phyloP scores from a whole-genome alignment of 2,888 invertebrate genomes.

The Ectemnius lituratus region DNA sequence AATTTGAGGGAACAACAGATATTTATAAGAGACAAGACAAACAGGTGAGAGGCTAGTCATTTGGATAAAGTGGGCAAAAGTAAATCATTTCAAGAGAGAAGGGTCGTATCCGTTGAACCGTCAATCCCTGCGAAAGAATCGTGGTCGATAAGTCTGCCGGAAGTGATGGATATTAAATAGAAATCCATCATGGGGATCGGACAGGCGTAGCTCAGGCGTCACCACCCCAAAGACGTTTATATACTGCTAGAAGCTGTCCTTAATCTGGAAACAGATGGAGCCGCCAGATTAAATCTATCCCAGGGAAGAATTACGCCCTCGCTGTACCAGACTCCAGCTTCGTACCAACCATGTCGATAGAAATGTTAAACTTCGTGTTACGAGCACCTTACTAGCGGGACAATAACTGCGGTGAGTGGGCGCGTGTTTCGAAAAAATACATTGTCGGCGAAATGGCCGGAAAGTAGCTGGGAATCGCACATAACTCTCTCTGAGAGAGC shows the following conservation, averaged over 20 bases:
- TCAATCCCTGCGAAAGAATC: constrained; percentile 49
- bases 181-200: constrained; percentile 58
- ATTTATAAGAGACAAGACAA: too few relatives aligned
- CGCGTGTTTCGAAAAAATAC: constrained; percentile 8
- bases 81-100: neutral
- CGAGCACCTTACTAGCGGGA: neutral
- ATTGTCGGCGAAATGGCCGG: constrained; percentile 24
- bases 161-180: constrained; percentile 63
- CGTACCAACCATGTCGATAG: too few relatives aligned
- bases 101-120: constrained; percentile 41
- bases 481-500: constrained; percentile 11
- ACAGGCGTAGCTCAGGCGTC: constrained; percentile 31
- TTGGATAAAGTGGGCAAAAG: too few relatives aligned
- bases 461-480: constrained; percentile 13
- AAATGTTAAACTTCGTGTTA: too few relatives aligned
- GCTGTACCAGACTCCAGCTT: too few relatives aligned
- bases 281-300: constrained; percentile 18
- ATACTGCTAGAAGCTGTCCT: constrained; percentile 29
- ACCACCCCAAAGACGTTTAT: constrained; percentile 17
- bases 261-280: constrained; percentile 34
- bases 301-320: constrained; percentile 4
- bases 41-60: too few relatives aligned
- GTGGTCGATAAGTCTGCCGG: constrained; percentile 43
- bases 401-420: neutral
- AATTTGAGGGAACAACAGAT: too few relatives aligned